Percentiles rank a stretch among this genome's conserved stretches.
These are phyloP conservation scores for Pangasius djambal DNA, from an alignment of 2,797 vertebrate species.

Conservation along the genomic window DNA sequence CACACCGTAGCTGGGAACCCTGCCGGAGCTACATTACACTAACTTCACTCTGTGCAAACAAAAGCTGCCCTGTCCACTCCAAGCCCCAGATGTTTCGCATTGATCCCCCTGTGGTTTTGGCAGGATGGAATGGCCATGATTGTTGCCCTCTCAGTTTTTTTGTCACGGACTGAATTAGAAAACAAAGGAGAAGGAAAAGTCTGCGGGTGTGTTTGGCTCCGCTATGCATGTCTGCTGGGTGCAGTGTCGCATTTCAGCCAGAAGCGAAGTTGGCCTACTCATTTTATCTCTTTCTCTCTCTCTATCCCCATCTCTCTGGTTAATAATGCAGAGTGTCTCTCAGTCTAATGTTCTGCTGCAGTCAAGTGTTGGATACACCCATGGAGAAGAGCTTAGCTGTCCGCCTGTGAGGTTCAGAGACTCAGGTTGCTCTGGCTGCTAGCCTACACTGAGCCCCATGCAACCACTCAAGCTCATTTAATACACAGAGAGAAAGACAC, in stretches of 20 bases:
- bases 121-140: constrained; percentile 72
- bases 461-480: constrained; percentile 49
- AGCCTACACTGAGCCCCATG: constrained; percentile 41
- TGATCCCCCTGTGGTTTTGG: constrained; percentile 71
- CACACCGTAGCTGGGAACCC: constrained; percentile 68
- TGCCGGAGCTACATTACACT: constrained; percentile 59
- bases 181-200: constrained; percentile 59
- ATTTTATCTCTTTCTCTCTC: constrained; percentile 44
- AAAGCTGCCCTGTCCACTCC: constrained; percentile 72
- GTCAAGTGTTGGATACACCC: constrained; percentile 68
- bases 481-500: constrained; percentile 3
- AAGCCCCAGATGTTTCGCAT: constrained; percentile 77
- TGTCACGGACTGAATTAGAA: constrained; percentile 53
- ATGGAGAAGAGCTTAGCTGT: constrained; percentile 73
- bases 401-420: constrained; percentile 67
- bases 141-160: constrained; percentile 55
- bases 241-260: constrained; percentile 58
- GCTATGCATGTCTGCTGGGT: constrained; percentile 50
- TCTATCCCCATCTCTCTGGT: constrained; percentile 51
- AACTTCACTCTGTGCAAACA: constrained; percentile 69
- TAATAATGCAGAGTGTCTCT: constrained; percentile 78
- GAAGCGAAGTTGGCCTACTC: constrained; percentile 46
- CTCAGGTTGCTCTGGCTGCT: constrained; percentile 72
- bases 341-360: constrained; percentile 74
- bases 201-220: constrained; percentile 36